phyloP scores from a whole-genome alignment of 1,140 invertebrate genomes.

The Drosophila bipectinata region DNA sequence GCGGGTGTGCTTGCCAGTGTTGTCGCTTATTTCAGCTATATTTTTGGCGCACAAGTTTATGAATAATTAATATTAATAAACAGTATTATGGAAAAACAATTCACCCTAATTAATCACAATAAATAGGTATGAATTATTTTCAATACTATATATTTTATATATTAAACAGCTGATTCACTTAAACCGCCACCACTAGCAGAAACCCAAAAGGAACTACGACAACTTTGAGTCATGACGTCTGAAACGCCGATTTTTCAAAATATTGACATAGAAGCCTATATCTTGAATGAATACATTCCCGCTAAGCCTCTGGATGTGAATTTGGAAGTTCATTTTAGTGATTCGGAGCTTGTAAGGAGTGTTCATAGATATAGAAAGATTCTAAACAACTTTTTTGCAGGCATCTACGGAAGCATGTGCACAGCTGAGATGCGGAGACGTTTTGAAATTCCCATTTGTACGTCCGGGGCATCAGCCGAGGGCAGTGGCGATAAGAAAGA shows the following conservation, averaged over 20 bases:
- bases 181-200: neutral
- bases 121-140: too few species aligned
- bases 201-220: neutral
- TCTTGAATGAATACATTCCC: conserved; percentile 57
- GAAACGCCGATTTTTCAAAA: neutral
- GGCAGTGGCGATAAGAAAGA: conserved; percentile 28
- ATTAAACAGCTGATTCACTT: neutral
- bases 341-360: conserved; percentile 26
- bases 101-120: neutral
- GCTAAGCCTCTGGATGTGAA: conserved; percentile 62
- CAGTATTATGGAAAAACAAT: neutral
- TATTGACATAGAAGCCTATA: conserved; percentile 48
- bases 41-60: neutral
- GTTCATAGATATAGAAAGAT: neutral
- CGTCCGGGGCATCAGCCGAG: conserved; percentile 16
- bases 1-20: neutral
- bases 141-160: neutral
- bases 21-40: neutral
- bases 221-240: conserved; percentile 12
- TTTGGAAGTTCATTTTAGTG: conserved; percentile 48
- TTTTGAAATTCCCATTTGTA: conserved; percentile 61
- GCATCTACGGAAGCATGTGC: conserved; percentile 18
- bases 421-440: conserved; percentile 48
- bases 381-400: conserved; percentile 15
- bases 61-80: neutral